Conservation (phyloP, 2,888 invertebrate species). For the Apantesis nais region DNA sequence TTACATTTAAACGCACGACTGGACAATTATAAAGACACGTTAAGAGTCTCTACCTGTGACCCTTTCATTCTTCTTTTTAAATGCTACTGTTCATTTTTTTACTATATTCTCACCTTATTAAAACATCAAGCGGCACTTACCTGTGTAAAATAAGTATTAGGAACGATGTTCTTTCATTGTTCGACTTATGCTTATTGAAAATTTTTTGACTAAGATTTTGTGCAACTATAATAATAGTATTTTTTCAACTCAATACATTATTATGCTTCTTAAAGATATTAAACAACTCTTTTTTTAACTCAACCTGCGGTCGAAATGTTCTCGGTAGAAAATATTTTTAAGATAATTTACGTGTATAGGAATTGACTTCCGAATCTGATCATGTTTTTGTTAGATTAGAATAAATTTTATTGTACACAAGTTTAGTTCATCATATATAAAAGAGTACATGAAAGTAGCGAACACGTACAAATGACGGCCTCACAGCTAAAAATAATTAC, state of each 20-base stretch:
- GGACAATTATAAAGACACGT: slow-evolving; percentile 58
- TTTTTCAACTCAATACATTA: not conserved
- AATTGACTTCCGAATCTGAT: not conserved
- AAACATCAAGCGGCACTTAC: slow-evolving; percentile 44
- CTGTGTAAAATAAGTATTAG: slow-evolving; percentile 42
- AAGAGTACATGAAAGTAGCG: too few species aligned
- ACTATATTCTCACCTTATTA: slow-evolving; percentile 26
- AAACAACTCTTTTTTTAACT: not conserved
- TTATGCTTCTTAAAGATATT: not conserved
- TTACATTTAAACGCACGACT: slow-evolving; percentile 61
- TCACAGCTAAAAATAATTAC: too few species aligned
- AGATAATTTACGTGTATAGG: not conserved
- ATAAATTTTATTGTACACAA: too few species aligned
- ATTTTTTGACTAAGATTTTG: not conserved
- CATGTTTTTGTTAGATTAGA: not conserved
- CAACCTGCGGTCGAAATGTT: not conserved
- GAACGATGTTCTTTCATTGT: slow-evolving; percentile 37
- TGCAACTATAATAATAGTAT: not conserved
- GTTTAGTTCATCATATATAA: too few species aligned
- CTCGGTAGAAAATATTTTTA: not conserved
- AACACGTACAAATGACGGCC: too few species aligned
- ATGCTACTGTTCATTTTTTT: slow-evolving; percentile 51
- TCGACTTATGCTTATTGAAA: slow-evolving; percentile 24
- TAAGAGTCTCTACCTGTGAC: slow-evolving; percentile 63
- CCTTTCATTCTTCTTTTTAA: slow-evolving; percentile 52